These are phyloP conservation scores for Phycodurus eques DNA, from an alignment of 2,113 vertebrate genomes.

Conservation along the genomic window DNA sequence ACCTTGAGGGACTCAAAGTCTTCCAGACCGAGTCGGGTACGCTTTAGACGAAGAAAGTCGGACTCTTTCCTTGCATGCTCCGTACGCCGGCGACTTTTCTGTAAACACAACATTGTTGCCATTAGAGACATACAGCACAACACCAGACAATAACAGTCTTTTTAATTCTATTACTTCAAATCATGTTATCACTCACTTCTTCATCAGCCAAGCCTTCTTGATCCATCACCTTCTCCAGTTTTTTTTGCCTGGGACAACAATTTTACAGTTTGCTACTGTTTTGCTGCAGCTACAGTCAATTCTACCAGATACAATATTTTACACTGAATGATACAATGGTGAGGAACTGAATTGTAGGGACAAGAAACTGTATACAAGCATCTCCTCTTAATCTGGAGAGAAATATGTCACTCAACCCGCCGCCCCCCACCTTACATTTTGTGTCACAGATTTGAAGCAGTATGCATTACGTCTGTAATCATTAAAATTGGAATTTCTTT, in stretches of 20 bases:
- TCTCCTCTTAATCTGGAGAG: no score
- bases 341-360: no score
- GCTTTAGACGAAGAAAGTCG: constrained; percentile 74
- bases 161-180: background rate
- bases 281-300: background rate
- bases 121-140: background rate
- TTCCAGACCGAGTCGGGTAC: constrained; percentile 74
- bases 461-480: no score
- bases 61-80: constrained; percentile 77
- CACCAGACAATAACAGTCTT: background rate
- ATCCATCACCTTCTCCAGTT: constrained; percentile 98
- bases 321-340: background rate
- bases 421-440: no score
- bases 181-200: constrained; percentile 76
- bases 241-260: constrained; percentile 84
- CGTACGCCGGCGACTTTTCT: constrained; percentile 74
- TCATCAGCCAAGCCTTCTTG: constrained; percentile 96
- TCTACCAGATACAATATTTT: background rate
- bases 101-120: constrained; percentile 11
- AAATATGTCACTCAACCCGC: no score
- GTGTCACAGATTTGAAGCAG: no score
- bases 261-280: background rate
- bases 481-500: no score
- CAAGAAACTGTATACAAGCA: background rate
- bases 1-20: constrained; percentile 79